Base-by-base conservation (phyloP, 2,888 invertebrate genomes). In the Cephus rjabovi region DNA sequence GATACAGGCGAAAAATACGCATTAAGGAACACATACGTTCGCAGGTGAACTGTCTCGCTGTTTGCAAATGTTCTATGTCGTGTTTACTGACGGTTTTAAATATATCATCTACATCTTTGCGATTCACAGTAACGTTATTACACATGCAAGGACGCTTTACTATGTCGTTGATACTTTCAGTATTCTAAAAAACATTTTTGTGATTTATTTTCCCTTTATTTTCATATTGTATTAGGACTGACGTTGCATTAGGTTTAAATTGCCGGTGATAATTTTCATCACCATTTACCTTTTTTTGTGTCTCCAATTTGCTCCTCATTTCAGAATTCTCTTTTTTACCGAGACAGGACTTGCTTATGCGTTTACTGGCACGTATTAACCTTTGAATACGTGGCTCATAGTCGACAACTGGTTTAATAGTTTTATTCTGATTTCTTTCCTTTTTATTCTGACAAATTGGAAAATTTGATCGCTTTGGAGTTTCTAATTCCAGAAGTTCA, bases 11-110 rank as follows among this genome's bases (percentile, higher is more conserved):
- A 11, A 77, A 75, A n/a, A 79, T 73, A 40, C 69, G 75, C 23
- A 73, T 77, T 15, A 79, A 73, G 12, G 77, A 74, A 33, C 70
- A 12, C 73, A 79, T 75, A n/a, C 79, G 69, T 11, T 73, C 68
- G 40, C 75, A 75, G 3, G 77, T 77, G 73, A 77, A 79, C 73
- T 79, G 33, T 74, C 68, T 30, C 1, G 34, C n/a, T 69, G 77
- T 74, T 35, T 77, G 77, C 12, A 69, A 69, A 76, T 73, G 56
- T 30, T 74, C 75, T 11, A 56, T 30, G 15, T 69, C 56, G 15
- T 75, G n/a, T 33, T 75, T 68, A 11, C 40, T 71, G 56, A 34
- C 12, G 34, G 12, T 15, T 69, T 56, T 68, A 40, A 75, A 40
- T 12, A 31, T 75, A 15, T 34, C 12, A 3, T 33, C 9, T 33